These are phyloP conservation scores for Peromyscus polionotus DNA, from an alignment of 2,113 vertebrate species.

Conservation along the genomic window DNA sequence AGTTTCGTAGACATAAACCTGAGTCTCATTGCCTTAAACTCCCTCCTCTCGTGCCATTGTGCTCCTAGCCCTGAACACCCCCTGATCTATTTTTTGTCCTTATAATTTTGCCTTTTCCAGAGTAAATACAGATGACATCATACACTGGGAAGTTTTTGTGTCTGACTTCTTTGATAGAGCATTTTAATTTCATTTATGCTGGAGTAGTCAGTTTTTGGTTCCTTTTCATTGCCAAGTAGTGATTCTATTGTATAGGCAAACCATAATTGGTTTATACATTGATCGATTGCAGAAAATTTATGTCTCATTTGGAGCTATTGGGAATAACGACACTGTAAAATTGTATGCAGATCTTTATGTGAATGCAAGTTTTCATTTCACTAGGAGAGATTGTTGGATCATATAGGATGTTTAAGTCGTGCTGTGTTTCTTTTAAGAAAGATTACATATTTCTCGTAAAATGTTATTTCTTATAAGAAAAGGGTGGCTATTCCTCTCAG, in stretches of 20 bases:
- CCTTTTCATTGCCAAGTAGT: background rate
- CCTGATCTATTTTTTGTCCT: background rate
- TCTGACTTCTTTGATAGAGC: background rate
- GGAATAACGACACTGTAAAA: background rate
- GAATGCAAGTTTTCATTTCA: constrained; percentile 28
- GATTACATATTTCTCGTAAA: background rate
- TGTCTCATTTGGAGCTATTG: background rate
- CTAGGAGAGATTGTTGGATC: background rate
- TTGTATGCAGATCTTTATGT: background rate
- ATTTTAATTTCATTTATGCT: background rate
- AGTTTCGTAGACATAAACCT: background rate
- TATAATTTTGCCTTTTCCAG: constrained; percentile 11
- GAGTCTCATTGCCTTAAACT: too few relatives aligned
- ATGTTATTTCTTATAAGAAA: constrained; percentile 32
- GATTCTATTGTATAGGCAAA: background rate
- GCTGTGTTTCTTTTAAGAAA: constrained; percentile 6
- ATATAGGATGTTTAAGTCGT: background rate
- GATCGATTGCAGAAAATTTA: background rate
- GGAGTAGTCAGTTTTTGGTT: background rate
- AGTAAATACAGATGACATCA: background rate
- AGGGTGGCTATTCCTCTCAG: background rate
- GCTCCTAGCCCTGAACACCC: background rate
- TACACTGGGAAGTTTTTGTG: background rate
- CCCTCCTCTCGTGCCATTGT: background rate
- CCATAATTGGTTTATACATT: background rate